Conservation (phyloP, 1,140 invertebrate species). For the Thaumetopoea pityocampa region DNA sequence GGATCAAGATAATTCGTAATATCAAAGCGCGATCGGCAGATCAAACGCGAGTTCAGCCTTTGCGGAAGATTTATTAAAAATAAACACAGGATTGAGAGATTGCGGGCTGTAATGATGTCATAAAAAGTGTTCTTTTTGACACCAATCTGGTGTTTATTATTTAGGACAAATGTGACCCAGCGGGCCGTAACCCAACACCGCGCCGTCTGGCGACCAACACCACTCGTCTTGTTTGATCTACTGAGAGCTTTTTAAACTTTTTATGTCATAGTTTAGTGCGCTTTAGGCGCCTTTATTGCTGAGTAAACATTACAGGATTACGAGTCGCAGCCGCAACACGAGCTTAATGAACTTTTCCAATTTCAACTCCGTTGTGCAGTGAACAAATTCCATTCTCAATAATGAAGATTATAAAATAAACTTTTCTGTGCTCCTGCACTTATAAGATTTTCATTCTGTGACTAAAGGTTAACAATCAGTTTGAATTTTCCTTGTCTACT, state of each 20-base stretch:
- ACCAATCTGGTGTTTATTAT: slow-evolving; percentile 74
- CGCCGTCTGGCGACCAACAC: slow-evolving; percentile 60
- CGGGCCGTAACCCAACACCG: slow-evolving; percentile 54
- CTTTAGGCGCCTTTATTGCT: slow-evolving; percentile 68
- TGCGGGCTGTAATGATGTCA: slow-evolving; percentile 66
- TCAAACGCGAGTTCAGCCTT: slow-evolving; percentile 45
- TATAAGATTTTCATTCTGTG: no score
- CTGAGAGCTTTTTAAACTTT: slow-evolving; percentile 75
- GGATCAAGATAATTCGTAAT: slow-evolving; percentile 35
- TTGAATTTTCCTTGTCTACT: no score
- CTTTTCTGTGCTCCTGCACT: no score
- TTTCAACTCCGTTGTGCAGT: slow-evolving; percentile 22
- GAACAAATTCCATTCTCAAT: no score
- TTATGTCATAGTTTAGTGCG: slow-evolving; percentile 72
- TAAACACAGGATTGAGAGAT: slow-evolving; percentile 49
- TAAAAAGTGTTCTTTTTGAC: slow-evolving; percentile 72
- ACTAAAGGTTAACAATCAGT: no score
- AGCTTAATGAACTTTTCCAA: slow-evolving; percentile 34
- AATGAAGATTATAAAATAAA: no score
- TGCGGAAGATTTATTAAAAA: slow-evolving; percentile 62
- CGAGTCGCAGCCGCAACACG: slow-evolving; percentile 34
- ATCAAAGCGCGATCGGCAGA: slow-evolving; percentile 39
- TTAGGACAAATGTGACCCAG: slow-evolving; percentile 67
- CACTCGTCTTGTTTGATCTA: slow-evolving; percentile 71
- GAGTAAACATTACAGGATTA: slow-evolving; percentile 64